A percentile compares a stretch with the other conserved stretches of the same genome.
Evolutionary conservation across 30 jellyfish, hydroid and myxozoan species (phyloP).

Genomic region (Nemopilema nomurai): DNA sequence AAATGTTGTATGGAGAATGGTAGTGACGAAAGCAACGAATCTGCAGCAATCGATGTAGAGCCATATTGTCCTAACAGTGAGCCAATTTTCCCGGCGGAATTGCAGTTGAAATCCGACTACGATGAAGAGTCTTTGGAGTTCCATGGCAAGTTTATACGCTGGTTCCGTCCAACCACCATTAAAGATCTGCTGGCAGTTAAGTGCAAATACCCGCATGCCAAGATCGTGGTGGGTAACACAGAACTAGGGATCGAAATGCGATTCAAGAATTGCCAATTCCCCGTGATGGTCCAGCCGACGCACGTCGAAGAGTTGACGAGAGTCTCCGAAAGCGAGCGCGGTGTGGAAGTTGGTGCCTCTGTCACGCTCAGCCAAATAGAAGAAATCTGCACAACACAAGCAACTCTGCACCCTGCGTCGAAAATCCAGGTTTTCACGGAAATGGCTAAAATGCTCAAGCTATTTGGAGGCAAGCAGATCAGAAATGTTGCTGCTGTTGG

Average conservation of each 20-base stretch:
- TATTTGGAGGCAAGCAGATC: constrained; percentile 45
- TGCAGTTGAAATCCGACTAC: constrained; percentile 22
- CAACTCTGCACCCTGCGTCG: constrained; percentile 29
- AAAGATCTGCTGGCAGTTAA: constrained; percentile 2
- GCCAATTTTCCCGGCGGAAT: constrained; percentile 61
- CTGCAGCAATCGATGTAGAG: background rate
- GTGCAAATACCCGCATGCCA: constrained; percentile 35
- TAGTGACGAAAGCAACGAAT: background rate
- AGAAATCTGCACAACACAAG: constrained; percentile 3
- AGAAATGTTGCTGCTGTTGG: constrained; percentile 48
- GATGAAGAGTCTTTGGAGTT: constrained; percentile 34
- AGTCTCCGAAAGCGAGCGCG: constrained; percentile 12
- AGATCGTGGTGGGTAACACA: constrained; percentile 41
- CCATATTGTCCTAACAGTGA: constrained; percentile 28
- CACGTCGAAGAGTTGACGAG: constrained; percentile 18
- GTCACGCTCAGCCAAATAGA: constrained; percentile 34
- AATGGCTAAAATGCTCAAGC: constrained; percentile 17
- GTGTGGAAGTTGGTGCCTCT: constrained; percentile 29
- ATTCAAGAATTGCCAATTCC: constrained; percentile 40
- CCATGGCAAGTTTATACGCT: constrained; percentile 7
- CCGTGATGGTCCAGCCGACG: constrained; percentile 34
- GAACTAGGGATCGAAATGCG: constrained; percentile 37
- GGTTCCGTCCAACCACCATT: constrained; percentile 35
- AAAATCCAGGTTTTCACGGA: constrained; percentile 34
- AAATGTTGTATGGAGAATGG: constrained; percentile 31